Evolutionary conservation across 2,888 invertebrate species (phyloP), one percentile per base, ranked within the genome.

Genomic region (Stenotaenia linearis): DNA sequence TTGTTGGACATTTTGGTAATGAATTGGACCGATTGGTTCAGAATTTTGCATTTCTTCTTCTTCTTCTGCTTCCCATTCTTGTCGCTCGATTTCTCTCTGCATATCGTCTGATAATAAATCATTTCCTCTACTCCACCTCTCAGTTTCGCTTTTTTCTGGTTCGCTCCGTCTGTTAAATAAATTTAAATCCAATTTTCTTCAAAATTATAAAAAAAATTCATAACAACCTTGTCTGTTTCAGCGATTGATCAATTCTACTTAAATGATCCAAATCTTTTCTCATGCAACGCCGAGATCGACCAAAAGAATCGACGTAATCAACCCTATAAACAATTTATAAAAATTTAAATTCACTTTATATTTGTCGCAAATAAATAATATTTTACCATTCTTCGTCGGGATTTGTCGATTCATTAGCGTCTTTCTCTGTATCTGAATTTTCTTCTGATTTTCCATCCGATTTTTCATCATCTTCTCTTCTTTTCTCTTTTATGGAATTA

Each of bases 1-100:
- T 86, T 93, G 96, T 80, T 94, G 89, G 78, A 98, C 89, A 88
- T 97, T 96, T 86, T 96, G 94, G 85, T 98, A 98, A 87, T 97
- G 97, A 90, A 86, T 93, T 89, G 80, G 90, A 88, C 86, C 95
- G 92, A 83, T 81, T 76, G 84, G 84, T 77, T 84, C 83, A 40
- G 23, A 32, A 21, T 21, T 18, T 12, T 40, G 40, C 6, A 56
- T 21, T 78, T n/a, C 50, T 9, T 45, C 91, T 76, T 88, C 89
- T 84, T 93, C 94, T 84, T 96, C 93, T 82, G 92, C 89, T 84
- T 96, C 95, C 97, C 97, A 97, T 85, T 94, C 92, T 82, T 91
- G 89, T 75, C 95, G 90, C 77, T 84, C 83, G 79, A 84, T 80
- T 80, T 87, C 86, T 30, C 85, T 82, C n/a, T 82, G 81, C 87